Conservation (phyloP, 2,888 invertebrate species). For the Sminthurides aquaticus region DNA sequence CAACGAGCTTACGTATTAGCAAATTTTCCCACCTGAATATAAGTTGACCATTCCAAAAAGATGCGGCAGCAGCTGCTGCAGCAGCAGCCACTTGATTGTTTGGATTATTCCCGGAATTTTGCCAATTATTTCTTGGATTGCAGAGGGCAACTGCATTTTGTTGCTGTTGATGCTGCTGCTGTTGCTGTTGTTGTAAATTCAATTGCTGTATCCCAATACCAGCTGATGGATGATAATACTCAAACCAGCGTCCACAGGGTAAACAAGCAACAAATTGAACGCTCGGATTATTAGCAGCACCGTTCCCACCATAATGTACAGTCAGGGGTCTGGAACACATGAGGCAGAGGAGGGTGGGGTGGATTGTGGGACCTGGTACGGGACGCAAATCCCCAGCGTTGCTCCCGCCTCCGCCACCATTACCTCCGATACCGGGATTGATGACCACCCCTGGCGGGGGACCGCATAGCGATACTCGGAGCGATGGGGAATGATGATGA, state of each 20-base stretch:
- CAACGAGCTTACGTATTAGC: too few relatives aligned
- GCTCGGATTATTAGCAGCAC: slow-evolving; percentile 12
- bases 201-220: neutral
- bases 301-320: slow-evolving; percentile 29
- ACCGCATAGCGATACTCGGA: slow-evolving; percentile 18
- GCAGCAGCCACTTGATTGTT: slow-evolving; percentile 1
- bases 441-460: slow-evolving; percentile 12
- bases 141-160: neutral
- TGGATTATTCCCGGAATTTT: slow-evolving; percentile 3
- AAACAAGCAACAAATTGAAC: slow-evolving; percentile 37
- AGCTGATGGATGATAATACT: slow-evolving; percentile 27
- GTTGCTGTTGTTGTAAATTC: neutral
- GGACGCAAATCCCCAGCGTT: neutral
- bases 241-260: slow-evolving; percentile 41
- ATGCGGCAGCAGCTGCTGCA: neutral
- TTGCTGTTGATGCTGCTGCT: slow-evolving; percentile 5
- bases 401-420: neutral
- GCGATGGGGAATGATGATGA: slow-evolving; percentile 7
- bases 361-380: slow-evolving; percentile 19
- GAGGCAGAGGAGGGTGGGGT: slow-evolving; percentile 39
- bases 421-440: slow-evolving; percentile 7
- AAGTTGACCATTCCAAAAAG: slow-evolving; percentile 40
- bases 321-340: slow-evolving; percentile 41
- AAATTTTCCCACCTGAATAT: slow-evolving; percentile 37
- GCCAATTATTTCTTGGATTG: slow-evolving; percentile 19